phyloP scores from a whole-genome alignment of 2,888 invertebrate genomes.

The Drosophila nigricruria region DNA sequence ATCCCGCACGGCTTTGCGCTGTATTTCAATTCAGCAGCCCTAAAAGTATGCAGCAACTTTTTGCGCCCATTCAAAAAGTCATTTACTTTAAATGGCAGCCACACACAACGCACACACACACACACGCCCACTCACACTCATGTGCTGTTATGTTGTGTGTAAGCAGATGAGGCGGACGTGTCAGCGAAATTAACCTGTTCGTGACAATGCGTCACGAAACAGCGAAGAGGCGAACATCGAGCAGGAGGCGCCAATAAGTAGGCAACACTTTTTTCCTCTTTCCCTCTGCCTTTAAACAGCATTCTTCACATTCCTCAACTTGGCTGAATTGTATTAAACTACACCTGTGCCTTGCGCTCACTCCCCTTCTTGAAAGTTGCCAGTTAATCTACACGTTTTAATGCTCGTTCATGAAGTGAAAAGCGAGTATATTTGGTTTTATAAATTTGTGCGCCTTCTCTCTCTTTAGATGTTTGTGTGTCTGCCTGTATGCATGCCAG shows the following conservation, averaged over 20 bases:
- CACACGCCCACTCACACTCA: background rate
- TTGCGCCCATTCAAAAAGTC: conserved; percentile 13
- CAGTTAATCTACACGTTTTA: background rate
- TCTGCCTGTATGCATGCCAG: background rate
- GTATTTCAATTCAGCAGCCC: conserved; percentile 39
- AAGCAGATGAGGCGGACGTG: conserved; percentile 40
- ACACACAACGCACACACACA: background rate
- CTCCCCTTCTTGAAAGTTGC: background rate
- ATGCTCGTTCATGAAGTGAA: background rate
- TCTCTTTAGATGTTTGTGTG: too few species aligned
- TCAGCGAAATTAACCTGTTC: conserved; percentile 73
- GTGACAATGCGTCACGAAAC: conserved; percentile 56
- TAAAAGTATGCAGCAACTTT: conserved; percentile 50
- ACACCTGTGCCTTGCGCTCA: background rate
- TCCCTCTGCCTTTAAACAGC: background rate
- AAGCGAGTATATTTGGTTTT: background rate
- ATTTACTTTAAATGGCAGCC: conserved; percentile 43
- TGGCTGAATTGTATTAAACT: background rate
- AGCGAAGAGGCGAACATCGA: conserved; percentile 1
- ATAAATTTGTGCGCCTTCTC: background rate
- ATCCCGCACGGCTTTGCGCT: conserved; percentile 18
- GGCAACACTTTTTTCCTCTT: conserved; percentile 49
- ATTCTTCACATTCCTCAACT: conserved; percentile 36
- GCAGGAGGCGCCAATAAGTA: conserved; percentile 55
- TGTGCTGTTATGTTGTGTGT: conserved; percentile 33